These are phyloP conservation scores for Cossypha niveicapilla DNA, from an alignment of 2,797 vertebrate genomes.

Conservation along the genomic window DNA sequence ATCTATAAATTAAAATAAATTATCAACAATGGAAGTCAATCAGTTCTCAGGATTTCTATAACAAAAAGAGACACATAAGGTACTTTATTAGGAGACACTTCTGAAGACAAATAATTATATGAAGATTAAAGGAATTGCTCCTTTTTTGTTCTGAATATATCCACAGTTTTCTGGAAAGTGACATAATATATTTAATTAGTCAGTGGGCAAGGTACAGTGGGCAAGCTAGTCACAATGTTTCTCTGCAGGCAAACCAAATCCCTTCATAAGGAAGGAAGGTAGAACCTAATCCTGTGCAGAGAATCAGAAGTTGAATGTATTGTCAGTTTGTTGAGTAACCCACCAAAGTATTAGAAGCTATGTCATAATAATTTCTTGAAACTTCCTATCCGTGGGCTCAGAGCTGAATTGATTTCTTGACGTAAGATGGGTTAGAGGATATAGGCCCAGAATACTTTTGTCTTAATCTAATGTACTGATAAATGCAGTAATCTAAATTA, in stretches of 20 bases:
- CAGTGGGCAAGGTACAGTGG: not conserved
- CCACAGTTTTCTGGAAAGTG: not conserved
- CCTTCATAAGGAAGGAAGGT: not conserved
- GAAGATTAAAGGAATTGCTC: not conserved
- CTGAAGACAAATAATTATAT: not conserved
- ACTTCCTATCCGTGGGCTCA: not conserved
- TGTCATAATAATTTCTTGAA: not conserved
- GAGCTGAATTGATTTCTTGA: not conserved
- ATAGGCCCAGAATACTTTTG: not conserved
- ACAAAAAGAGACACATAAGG: not conserved
- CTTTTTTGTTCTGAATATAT: not conserved
- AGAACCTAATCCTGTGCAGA: not conserved
- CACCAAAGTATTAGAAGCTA: not conserved
- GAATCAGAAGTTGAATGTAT: not conserved
- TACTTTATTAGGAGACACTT: not conserved
- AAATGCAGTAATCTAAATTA: constrained; percentile 37
- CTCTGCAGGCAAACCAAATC: not conserved
- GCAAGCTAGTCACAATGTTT: not conserved
- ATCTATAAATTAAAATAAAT: not conserved
- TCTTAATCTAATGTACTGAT: constrained; percentile 36
- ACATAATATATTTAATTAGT: not conserved
- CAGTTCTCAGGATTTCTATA: not conserved
- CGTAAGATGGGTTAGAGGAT: not conserved
- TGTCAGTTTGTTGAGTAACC: not conserved
- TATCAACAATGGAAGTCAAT: not conserved